These are phyloP conservation scores for Heliothis subflexa DNA, from an alignment of 1,140 invertebrate species.

Conservation along the genomic window DNA sequence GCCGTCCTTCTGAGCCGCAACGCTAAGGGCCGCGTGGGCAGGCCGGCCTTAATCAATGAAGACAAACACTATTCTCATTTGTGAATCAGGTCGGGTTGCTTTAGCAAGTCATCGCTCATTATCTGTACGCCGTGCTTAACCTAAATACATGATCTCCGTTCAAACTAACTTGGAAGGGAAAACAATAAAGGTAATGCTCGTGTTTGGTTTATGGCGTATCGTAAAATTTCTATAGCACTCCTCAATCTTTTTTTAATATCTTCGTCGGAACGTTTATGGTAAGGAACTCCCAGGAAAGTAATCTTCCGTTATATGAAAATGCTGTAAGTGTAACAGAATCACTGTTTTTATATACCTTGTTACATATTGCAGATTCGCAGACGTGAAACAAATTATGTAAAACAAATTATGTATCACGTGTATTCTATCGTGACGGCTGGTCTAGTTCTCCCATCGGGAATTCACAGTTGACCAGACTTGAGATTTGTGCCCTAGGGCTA, in stretches of 20 bases:
- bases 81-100: slow-evolving; percentile 24
- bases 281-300: not conserved
- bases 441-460: too few relatives aligned
- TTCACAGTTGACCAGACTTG: too few relatives aligned
- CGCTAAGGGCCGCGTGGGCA: slow-evolving; percentile 14
- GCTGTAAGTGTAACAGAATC: not conserved
- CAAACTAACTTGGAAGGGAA: not conserved
- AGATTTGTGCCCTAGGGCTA: too few relatives aligned
- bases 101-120: slow-evolving; percentile 26
- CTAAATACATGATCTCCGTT: slow-evolving; percentile 22
- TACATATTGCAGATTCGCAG: not conserved
- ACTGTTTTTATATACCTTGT: not conserved
- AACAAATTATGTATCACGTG: too few relatives aligned
- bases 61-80: slow-evolving; percentile 27
- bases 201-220: slow-evolving; percentile 21
- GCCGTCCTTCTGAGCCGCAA: not conserved
- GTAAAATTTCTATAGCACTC: slow-evolving; percentile 16
- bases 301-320: not conserved
- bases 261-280: not conserved
- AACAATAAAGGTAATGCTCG: slow-evolving; percentile 30
- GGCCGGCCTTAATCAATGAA: slow-evolving; percentile 3
- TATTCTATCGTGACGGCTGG: too few relatives aligned
- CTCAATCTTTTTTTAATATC: slow-evolving; percentile 27
- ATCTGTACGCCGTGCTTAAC: slow-evolving; percentile 13
- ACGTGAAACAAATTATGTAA: not conserved